These are phyloP conservation scores for Drosophila neocordata DNA, from an alignment of 1,140 invertebrate species.

Conservation along the genomic window DNA sequence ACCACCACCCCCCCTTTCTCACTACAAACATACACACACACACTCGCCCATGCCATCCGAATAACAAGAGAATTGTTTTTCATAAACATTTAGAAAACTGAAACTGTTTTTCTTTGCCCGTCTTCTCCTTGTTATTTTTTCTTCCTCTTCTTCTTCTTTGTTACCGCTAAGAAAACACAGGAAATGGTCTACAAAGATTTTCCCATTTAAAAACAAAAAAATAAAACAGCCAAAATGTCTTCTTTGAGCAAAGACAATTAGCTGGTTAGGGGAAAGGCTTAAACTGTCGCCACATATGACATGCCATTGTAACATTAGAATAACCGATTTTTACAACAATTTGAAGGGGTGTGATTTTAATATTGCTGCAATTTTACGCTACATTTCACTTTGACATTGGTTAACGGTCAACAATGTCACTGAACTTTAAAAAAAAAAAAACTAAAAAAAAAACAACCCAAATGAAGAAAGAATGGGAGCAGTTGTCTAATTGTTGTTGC, in stretches of 20 bases:
- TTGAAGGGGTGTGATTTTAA: constrained; percentile 45
- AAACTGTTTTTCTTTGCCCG: constrained; percentile 47
- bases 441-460: neutral
- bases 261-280: constrained; percentile 35
- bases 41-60: too few relatives aligned
- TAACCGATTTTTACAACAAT: neutral
- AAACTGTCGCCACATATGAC: constrained; percentile 60
- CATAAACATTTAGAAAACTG: constrained; percentile 63
- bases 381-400: constrained; percentile 57
- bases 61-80: constrained; percentile 55
- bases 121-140: neutral
- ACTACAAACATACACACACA: neutral
- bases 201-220: neutral
- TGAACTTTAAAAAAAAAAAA: constrained; percentile 26
- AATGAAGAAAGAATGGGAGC: too few relatives aligned
- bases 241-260: constrained; percentile 61
- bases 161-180: constrained; percentile 58
- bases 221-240: too few relatives aligned
- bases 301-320: constrained; percentile 73
- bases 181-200: constrained; percentile 63
- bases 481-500: too few relatives aligned
- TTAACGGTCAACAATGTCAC: constrained; percentile 29
- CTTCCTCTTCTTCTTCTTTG: neutral
- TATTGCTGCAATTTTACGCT: constrained; percentile 72
- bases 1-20: neutral